phyloP scores from a whole-genome alignment of 1,140 invertebrate genomes.

The Ectropis grisescens region DNA sequence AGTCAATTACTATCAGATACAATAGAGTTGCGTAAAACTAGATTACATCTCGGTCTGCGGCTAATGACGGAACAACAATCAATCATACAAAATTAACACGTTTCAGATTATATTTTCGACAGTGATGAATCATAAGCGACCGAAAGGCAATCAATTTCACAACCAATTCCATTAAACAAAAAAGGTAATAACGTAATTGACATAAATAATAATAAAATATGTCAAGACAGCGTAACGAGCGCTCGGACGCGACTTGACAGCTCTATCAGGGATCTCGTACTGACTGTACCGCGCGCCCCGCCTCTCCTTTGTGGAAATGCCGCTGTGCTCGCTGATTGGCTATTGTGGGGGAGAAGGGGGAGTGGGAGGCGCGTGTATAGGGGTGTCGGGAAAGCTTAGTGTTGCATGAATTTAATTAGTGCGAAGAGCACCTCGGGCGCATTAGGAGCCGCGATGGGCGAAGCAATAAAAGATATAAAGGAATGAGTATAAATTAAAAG shows the following conservation, averaged over 20 bases:
- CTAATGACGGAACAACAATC: conserved; percentile 57
- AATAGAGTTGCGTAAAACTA: conserved; percentile 57
- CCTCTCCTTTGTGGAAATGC: conserved; percentile 20
- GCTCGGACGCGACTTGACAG: conserved; percentile 58
- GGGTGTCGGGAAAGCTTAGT: conserved; percentile 53
- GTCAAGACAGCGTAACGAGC: conserved; percentile 61
- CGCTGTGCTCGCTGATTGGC: conserved; percentile 25
- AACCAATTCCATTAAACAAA: conserved; percentile 65
- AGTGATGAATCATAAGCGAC: conserved; percentile 64
- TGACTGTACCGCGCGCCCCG: conserved; percentile 31
- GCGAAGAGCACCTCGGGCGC: conserved; percentile 63
- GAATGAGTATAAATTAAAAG: conserved; percentile 71
- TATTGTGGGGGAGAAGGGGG: conserved; percentile 14
- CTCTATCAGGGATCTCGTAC: conserved; percentile 58
- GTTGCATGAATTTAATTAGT: conserved; percentile 70
- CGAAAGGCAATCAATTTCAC: conserved; percentile 65
- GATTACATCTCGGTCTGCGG: conserved; percentile 29
- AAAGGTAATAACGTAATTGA: conserved; percentile 69
- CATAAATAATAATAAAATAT: conserved; percentile 71
- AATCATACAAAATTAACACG: conserved; percentile 67
- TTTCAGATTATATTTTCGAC: conserved; percentile 58
- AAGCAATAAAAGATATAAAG: conserved; percentile 71
- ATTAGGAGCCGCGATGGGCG: conserved; percentile 67
- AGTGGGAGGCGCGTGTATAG: conserved; percentile 20
- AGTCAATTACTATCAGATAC: conserved; percentile 28